Evolutionary conservation across 2,113 vertebrate genomes (phyloP).

Genomic region (Romanogobio albipinnatus): DNA sequence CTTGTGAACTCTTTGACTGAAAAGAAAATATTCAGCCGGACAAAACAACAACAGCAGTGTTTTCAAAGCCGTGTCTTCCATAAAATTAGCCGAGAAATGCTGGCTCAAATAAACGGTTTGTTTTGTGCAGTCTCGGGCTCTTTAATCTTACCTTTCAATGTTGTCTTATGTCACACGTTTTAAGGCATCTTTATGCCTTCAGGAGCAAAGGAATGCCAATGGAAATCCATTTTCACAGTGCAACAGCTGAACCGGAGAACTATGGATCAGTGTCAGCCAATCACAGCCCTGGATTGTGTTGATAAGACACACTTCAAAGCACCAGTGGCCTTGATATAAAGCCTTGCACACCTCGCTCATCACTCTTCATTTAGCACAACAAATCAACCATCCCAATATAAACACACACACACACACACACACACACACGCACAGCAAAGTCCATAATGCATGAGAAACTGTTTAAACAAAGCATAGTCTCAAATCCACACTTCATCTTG

Average conservation of each 20-base stretch:
- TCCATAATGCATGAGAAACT: too few relatives aligned
- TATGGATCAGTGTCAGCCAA: constrained; percentile 59
- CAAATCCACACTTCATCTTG: neutral
- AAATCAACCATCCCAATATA: constrained; percentile 18
- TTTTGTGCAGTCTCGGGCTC: constrained; percentile 33
- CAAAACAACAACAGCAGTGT: neutral
- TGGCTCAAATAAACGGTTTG: constrained; percentile 43
- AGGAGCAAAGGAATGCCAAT: constrained; percentile 16
- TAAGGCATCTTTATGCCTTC: constrained; percentile 41
- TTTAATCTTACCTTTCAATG: constrained; percentile 46
- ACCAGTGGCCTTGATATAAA: constrained; percentile 55
- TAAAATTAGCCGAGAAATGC: neutral
- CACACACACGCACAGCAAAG: neutral
- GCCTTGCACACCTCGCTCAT: constrained; percentile 46
- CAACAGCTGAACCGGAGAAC: constrained; percentile 34
- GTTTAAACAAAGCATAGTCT: neutral
- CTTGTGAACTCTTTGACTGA: neutral
- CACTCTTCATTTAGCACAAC: constrained; percentile 50
- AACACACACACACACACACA: neutral
- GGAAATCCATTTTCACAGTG: constrained; percentile 50
- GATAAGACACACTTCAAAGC: constrained; percentile 47
- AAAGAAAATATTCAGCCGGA: neutral
- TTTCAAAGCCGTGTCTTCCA: constrained; percentile 12
- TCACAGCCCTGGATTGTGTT: constrained; percentile 51
- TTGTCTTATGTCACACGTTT: constrained; percentile 40